Conservation (phyloP, 2,888 invertebrate species). For the Mythimna vitellina region DNA sequence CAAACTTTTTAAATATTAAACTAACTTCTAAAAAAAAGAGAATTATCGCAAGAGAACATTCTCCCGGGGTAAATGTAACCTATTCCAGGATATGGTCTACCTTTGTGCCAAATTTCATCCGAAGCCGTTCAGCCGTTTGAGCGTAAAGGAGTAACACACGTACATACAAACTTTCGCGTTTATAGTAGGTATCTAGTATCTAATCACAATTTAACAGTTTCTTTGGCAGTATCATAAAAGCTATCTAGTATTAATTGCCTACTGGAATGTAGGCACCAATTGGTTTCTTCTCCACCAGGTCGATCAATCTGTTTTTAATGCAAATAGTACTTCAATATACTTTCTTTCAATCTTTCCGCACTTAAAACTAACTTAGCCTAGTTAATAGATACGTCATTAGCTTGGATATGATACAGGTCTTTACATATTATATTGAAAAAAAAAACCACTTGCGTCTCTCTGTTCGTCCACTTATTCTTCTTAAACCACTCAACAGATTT, state of each 20-base stretch:
- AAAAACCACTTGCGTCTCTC: neutral
- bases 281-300: slow-evolving; percentile 11
- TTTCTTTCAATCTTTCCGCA: slow-evolving; percentile 43
- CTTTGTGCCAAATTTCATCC: no score
- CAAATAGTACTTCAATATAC: slow-evolving; percentile 20
- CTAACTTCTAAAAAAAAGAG: no score
- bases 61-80: no score
- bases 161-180: no score
- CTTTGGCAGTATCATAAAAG: slow-evolving; percentile 7
- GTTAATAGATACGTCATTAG: slow-evolving; percentile 34
- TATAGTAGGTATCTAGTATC: neutral
- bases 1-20: slow-evolving; percentile 23
- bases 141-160: no score
- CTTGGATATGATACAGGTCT: slow-evolving; percentile 11
- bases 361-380: slow-evolving; percentile 46
- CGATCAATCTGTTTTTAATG: slow-evolving; percentile 37
- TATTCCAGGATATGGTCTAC: no score
- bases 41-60: no score
- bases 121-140: no score
- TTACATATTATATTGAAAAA: no score
- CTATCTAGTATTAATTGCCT: slow-evolving; percentile 34
- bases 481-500: neutral
- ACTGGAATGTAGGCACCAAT: slow-evolving; percentile 1
- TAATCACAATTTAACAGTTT: slow-evolving; percentile 13
- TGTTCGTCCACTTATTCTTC: neutral